Conservation (phyloP, 2,113 vertebrate genomes). For the Ictalurus furcatus region DNA sequence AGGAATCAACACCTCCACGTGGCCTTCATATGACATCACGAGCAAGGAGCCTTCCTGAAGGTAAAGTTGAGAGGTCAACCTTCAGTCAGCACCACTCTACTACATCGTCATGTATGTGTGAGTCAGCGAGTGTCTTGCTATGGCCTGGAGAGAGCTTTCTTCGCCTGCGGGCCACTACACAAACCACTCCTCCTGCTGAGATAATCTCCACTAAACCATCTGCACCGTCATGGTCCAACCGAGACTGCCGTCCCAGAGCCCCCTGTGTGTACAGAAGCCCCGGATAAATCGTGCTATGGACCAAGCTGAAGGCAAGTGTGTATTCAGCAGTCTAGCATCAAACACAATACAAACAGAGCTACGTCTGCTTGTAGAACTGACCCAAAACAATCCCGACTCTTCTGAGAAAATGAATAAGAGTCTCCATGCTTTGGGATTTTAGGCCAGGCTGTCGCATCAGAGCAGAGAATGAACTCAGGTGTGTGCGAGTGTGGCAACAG, state of each 20-base stretch:
- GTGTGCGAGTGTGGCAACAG: constrained; percentile 35
- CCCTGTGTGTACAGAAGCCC: constrained; percentile 17
- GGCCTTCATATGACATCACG: not conserved
- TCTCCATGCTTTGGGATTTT: not conserved
- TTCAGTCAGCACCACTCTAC: not conserved
- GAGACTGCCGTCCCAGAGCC: not conserved
- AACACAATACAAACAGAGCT: not conserved
- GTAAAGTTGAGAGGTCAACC: not conserved
- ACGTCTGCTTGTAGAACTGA: not conserved
- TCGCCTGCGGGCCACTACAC: constrained; percentile 61
- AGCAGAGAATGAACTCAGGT: not conserved
- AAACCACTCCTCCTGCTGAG: constrained; percentile 73
- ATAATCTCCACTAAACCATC: constrained; percentile 84
- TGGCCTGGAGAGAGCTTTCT: constrained; percentile 64
- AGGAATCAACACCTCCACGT: not conserved
- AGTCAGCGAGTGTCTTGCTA: constrained; percentile 26
- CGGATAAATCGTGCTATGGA: not conserved
- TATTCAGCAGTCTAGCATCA: not conserved
- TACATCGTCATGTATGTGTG: not conserved
- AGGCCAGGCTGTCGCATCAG: not conserved
- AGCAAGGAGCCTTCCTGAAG: not conserved
- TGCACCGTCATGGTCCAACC: constrained; percentile 62
- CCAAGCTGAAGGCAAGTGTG: not conserved
- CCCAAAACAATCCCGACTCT: not conserved
- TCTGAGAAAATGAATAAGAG: not conserved